Evolutionary conservation across 2,797 vertebrate species (phyloP), one percentile per base, ranked within the genome.

Genomic region (Pagetopsis macropterus): DNA sequence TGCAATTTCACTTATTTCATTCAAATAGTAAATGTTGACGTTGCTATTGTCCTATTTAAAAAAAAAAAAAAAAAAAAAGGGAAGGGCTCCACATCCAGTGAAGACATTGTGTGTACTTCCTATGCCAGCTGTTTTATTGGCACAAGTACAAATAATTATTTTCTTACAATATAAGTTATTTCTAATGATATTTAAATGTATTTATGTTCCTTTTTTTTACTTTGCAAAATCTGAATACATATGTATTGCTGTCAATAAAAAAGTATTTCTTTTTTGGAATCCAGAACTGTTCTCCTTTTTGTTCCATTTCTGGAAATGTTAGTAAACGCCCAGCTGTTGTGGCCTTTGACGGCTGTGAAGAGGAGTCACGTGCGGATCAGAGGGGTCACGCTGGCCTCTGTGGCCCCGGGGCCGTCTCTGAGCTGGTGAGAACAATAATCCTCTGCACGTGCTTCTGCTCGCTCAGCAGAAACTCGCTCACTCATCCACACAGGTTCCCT

Each of bases 141-240:
- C 67, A 75, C 82, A 84, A 88, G 72, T 86, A 61, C 83, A 27
- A 91, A 90, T 88, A 82, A 89, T 94, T 92, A 69, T 84, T 90
- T 93, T 94, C 89, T 93, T 91, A 91, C 91, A 78, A 88, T 89
- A 91, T 94, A 95, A 95, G 90, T 95, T 95, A 94, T 95, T 95
- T 90, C 84, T 84, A 89, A 92, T 84, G 80, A 90, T 95, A 94
- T 92, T 94, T 94, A 93, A 94, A 76, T 91, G 86, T 95, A 95
- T 95, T 95, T 95, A 95, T 94, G 92, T 94, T 88, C 70, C 14
- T 77, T 88, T 87, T 82, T 83, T 78, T 51, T 90, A 89, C 87
- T 89, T 84, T 87, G 81, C 79, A 82, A 81, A 81, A 70, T 85
- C 70, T 75, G 75, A 91, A 83, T 83, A 70, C 78, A 70, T 79